These are phyloP conservation scores for Apolygus lucorum DNA, from an alignment of 1,140 invertebrate species.

Conservation along the genomic window DNA sequence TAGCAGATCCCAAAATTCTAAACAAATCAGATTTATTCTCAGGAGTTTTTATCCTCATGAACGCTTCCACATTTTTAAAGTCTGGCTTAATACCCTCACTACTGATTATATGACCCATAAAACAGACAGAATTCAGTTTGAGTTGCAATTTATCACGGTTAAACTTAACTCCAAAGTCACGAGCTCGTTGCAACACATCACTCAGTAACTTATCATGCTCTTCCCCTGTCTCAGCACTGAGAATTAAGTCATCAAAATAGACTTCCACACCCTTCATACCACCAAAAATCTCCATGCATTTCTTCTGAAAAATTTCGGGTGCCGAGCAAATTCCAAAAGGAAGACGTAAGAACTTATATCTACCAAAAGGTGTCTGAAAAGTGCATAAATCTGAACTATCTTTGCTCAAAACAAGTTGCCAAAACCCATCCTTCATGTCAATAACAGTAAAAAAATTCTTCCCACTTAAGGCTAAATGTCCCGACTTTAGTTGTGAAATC, in stretches of 20 bases:
- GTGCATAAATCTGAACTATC: constrained; percentile 37
- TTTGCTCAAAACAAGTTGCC: constrained; percentile 39
- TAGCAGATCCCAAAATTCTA: constrained; percentile 40
- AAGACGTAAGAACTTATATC: constrained; percentile 31
- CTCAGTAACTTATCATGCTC: constrained; percentile 35
- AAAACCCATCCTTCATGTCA: constrained; percentile 43
- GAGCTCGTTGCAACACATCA: constrained; percentile 36
- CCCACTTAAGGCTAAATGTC: too few relatives aligned
- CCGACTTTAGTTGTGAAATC: too few relatives aligned
- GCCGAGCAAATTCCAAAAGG: constrained; percentile 40
- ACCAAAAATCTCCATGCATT: constrained; percentile 36
- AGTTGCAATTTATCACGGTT: constrained; percentile 39
- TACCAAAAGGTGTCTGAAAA: constrained; percentile 40
- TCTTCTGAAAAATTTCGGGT: constrained; percentile 40
- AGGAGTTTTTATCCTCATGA: constrained; percentile 33
- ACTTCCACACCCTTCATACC: constrained; percentile 36
- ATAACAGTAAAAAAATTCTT: constrained; percentile 41
- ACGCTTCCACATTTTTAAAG: too few relatives aligned
- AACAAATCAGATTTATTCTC: constrained; percentile 38
- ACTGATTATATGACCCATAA: constrained; percentile 39
- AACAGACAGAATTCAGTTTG: constrained; percentile 36
- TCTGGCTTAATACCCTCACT: constrained; percentile 37
- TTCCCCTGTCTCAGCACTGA: constrained; percentile 33
- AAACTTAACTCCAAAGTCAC: constrained; percentile 35
- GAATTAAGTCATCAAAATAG: constrained; percentile 39